Conservation (phyloP, 2,797 vertebrate genomes). For the Coregonus sp. region DNA sequence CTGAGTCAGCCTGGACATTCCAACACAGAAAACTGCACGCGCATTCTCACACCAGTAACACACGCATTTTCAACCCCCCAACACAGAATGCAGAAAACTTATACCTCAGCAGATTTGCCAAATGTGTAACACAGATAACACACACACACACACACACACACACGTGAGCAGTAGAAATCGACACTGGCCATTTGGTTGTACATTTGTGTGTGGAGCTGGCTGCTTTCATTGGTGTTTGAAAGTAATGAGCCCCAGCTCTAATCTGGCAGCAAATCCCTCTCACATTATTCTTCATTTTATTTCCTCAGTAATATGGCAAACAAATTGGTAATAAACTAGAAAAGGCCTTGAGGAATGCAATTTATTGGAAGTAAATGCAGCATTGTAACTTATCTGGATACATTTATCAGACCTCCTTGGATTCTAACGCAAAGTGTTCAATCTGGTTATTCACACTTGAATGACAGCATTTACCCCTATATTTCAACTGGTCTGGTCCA, state of each 20-base stretch:
- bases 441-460: not conserved
- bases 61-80: too few species aligned
- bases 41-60: too few species aligned
- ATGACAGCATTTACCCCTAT: not conserved
- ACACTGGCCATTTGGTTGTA: not conserved
- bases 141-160: not conserved
- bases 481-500: not conserved
- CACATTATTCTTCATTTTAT: conserved; percentile 47
- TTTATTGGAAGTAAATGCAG: conserved; percentile 42
- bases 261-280: conserved; percentile 52
- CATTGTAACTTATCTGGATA: conserved; percentile 33
- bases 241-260: conserved; percentile 35
- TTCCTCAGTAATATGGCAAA: conserved; percentile 49
- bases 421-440: conserved; percentile 9
- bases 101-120: not conserved
- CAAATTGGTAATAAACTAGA: conserved; percentile 46
- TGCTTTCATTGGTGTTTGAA: conserved; percentile 18
- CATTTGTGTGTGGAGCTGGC: not conserved
- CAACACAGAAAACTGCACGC: too few species aligned
- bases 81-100: not conserved
- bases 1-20: too few species aligned
- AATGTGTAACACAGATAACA: not conserved
- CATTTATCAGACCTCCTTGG: conserved; percentile 11
- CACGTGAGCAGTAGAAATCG: too few species aligned
- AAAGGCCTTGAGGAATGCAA: conserved; percentile 50